These are phyloP conservation scores for Myiothlypis chrysogaster DNA, from an alignment of 2,797 vertebrate genomes.

Conservation along the genomic window DNA sequence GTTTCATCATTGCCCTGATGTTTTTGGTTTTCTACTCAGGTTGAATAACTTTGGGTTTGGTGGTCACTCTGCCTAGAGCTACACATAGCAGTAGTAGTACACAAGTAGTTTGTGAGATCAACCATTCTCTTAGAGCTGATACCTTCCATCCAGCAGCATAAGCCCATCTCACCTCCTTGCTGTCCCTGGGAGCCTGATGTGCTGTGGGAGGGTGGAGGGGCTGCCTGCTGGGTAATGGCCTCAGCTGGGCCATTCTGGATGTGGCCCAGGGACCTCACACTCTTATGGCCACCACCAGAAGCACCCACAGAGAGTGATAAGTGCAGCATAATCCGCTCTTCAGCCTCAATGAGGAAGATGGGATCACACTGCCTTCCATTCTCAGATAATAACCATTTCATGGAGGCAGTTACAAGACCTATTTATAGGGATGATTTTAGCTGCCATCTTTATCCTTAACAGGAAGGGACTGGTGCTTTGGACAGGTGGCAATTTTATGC, in stretches of 20 bases:
- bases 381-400: constrained; percentile 20
- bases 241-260: neutral
- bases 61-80: neutral
- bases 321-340: constrained; percentile 18
- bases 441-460: constrained; percentile 6
- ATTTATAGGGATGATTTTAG: constrained; percentile 41
- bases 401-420: neutral
- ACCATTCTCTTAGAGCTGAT: neutral
- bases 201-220: neutral
- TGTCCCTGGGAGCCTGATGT: neutral
- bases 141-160: neutral
- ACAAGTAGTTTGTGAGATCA: neutral
- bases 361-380: neutral
- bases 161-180: neutral
- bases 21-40: neutral
- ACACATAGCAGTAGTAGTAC: neutral
- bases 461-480: neutral
- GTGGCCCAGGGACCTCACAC: neutral
- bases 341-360: neutral
- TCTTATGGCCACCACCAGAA: neutral
- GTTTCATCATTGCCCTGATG: neutral
- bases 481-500: constrained; percentile 30
- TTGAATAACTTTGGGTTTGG: neutral
- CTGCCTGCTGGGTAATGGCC: neutral
- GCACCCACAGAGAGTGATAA: neutral